phyloP scores from a whole-genome alignment of 2,888 invertebrate genomes.

The Sinhomidia bicolor region DNA sequence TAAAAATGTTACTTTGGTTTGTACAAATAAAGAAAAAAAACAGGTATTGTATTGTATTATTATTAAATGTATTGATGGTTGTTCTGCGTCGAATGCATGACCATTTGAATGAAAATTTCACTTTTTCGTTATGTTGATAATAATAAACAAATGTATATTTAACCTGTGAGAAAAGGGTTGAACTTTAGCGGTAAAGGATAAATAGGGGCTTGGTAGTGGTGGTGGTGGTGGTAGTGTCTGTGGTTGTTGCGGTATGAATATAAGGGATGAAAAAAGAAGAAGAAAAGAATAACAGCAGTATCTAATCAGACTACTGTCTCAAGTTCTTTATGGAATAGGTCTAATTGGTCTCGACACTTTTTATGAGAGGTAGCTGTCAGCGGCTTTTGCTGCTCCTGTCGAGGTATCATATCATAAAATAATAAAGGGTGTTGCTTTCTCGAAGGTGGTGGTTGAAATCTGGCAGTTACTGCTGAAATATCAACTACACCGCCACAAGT shows the following conservation, averaged over 20 bases:
- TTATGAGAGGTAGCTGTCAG: conserved; percentile 73
- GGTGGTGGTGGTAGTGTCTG: too few relatives aligned
- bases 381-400: conserved; percentile 68
- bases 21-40: conserved; percentile 50
- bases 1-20: too few relatives aligned
- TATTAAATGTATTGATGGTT: background rate
- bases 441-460: conserved; percentile 79
- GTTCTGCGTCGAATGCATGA: background rate
- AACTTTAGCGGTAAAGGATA: background rate
- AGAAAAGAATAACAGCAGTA: conserved; percentile 52
- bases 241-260: too few relatives aligned
- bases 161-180: conserved; percentile 35
- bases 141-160: conserved; percentile 7
- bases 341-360: conserved; percentile 75
- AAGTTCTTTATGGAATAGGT: conserved; percentile 75
- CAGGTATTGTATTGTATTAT: conserved; percentile 14
- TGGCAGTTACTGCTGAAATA: conserved; percentile 27
- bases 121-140: conserved; percentile 4
- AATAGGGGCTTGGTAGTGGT: conserved; percentile 12
- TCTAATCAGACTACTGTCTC: conserved; percentile 74
- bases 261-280: background rate
- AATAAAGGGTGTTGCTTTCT: conserved; percentile 79
- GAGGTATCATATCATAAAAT: conserved; percentile 72
- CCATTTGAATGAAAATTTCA: background rate
- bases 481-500: background rate